phyloP scores from a whole-genome alignment of 2,113 vertebrate genomes.

The Chlorocebus sabaeus region DNA sequence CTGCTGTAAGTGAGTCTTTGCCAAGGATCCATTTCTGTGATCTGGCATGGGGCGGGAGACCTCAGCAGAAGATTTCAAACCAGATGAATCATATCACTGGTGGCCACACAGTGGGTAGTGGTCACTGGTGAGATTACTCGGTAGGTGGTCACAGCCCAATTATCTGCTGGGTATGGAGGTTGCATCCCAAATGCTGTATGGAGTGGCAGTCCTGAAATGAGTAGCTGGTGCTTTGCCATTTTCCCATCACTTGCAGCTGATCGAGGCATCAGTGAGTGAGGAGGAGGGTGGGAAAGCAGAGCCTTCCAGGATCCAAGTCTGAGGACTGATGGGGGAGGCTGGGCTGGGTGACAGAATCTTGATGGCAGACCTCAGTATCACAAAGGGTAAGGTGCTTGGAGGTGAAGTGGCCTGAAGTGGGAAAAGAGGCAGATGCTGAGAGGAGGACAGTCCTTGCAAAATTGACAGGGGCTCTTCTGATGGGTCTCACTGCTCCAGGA shows the following conservation, averaged over 20 bases:
- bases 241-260: not conserved
- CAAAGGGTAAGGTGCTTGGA: not conserved
- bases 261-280: rapidly evolving
- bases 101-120: not conserved
- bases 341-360: no score
- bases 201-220: not conserved
- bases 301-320: not conserved
- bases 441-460: not conserved
- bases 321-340: rapidly evolving
- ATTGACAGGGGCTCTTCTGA: not conserved
- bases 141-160: not conserved
- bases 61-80: not conserved
- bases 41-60: not conserved
- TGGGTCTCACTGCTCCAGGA: not conserved
- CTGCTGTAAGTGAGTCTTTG: not conserved
- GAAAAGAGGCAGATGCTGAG: not conserved
- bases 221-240: not conserved
- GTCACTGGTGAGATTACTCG: not conserved
- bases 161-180: not conserved
- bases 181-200: rapidly evolving
- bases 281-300: no score
- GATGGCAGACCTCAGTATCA: not conserved
- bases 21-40: no score
- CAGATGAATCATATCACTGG: not conserved
- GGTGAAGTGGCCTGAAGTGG: not conserved